A percentile compares a stretch with the other conserved stretches of the same genome.
These are phyloP conservation scores for Anagyrus pseudococci DNA, from an alignment of 2,888 invertebrate genomes.

Conservation along the genomic window DNA sequence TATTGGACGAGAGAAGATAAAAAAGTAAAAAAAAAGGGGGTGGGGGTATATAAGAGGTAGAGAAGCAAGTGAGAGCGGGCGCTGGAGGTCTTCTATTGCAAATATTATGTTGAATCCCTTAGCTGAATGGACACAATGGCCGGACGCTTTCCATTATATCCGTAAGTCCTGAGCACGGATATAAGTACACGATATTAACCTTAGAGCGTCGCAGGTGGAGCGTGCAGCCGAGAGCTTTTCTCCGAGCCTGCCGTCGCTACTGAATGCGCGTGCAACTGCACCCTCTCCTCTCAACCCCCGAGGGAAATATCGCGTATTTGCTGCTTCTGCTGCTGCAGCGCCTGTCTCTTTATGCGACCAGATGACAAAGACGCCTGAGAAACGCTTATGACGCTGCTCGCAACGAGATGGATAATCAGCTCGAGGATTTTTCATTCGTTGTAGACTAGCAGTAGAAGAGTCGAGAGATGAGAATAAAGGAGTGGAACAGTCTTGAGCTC, in stretches of 20 bases:
- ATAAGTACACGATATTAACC: constrained; percentile 53
- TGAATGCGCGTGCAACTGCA: constrained; percentile 1
- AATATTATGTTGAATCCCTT: constrained; percentile 61
- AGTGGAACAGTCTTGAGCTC: too few relatives aligned
- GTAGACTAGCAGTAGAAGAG: neutral
- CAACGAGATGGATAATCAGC: neutral
- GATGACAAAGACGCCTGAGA: constrained; percentile 15
- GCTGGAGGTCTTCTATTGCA: constrained; percentile 56
- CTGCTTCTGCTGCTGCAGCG: neutral
- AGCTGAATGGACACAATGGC: constrained; percentile 56
- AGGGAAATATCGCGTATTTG: constrained; percentile 49
- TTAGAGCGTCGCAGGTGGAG: constrained; percentile 51
- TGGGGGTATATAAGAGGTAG: too few relatives aligned
- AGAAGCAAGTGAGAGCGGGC: too few relatives aligned
- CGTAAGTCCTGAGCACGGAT: constrained; percentile 51
- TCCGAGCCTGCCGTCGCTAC: too few relatives aligned
- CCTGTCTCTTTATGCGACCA: constrained; percentile 2
- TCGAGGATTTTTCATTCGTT: constrained; percentile 4
- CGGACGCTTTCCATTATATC: constrained; percentile 52
- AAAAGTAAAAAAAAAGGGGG: too few relatives aligned
- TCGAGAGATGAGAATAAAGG: neutral
- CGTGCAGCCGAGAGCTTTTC: too few relatives aligned
- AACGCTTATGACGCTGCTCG: constrained; percentile 12
- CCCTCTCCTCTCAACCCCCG: constrained; percentile 43
- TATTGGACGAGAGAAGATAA: neutral